Evolutionary conservation across 2,113 vertebrate species (phyloP).

Genomic region (Antechinus stuartii): DNA sequence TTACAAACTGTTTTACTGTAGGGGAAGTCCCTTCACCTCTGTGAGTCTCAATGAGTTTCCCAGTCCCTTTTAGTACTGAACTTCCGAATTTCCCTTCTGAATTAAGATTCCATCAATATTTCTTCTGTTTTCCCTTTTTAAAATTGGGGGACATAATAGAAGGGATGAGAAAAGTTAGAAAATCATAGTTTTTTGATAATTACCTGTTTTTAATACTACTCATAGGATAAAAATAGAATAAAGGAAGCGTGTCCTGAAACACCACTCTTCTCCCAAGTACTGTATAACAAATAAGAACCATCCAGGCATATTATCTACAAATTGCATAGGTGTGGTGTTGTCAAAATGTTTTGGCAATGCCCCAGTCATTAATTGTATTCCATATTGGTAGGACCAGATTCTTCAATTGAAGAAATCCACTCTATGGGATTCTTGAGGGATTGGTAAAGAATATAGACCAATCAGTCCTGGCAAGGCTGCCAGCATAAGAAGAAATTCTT

Average conservation of each 20-base stretch:
- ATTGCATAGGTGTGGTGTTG: background rate
- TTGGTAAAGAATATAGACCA: background rate
- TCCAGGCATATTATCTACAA: background rate
- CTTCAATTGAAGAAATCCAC: background rate
- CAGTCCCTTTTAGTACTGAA: background rate
- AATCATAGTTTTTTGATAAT: background rate
- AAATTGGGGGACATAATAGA: background rate
- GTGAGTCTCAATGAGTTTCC: background rate
- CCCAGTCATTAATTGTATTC: background rate
- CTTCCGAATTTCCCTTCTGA: background rate
- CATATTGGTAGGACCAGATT: background rate
- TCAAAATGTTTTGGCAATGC: background rate
- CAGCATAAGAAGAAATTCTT: background rate
- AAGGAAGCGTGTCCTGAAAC: background rate
- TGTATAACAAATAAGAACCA: background rate
- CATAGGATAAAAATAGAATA: background rate
- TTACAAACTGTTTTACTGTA: background rate
- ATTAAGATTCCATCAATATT: background rate
- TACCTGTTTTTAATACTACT: background rate
- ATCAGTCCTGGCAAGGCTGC: background rate
- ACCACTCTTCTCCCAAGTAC: background rate
- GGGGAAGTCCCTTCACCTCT: background rate
- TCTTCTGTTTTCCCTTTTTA: background rate
- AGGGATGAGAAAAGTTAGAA: background rate
- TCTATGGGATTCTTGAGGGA: background rate